A percentile compares a stretch with the other conserved stretches of the same genome.
Evolutionary conservation across 2,113 vertebrate species (phyloP).

Genomic region (Tretioscincus oriximinensis): DNA sequence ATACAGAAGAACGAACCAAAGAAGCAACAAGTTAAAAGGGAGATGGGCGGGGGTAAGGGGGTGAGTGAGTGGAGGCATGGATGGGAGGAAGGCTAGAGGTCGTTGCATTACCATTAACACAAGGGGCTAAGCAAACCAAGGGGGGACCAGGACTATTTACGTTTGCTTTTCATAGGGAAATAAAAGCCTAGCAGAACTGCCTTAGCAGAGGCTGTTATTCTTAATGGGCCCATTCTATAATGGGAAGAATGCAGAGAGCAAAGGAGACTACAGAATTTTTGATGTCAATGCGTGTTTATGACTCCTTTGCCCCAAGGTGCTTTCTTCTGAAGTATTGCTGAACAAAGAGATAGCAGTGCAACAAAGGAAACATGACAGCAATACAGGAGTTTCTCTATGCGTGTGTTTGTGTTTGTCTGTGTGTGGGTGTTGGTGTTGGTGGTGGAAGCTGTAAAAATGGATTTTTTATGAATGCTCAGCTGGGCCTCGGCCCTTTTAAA

Average conservation of each 20-base stretch:
- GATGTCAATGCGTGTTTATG: constrained; percentile 40
- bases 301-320: constrained; percentile 24
- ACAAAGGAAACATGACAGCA: constrained; percentile 45
- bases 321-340: constrained; percentile 30
- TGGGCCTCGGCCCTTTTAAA: constrained; percentile 62
- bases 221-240: neutral
- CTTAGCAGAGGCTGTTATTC: neutral
- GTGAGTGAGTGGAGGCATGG: too few relatives aligned
- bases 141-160: too few relatives aligned
- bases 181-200: neutral
- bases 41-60: too few relatives aligned
- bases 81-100: too few relatives aligned
- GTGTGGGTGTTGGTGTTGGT: neutral
- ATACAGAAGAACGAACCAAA: too few relatives aligned
- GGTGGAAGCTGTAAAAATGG: constrained; percentile 41
- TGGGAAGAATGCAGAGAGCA: neutral
- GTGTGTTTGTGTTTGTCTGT: too few relatives aligned
- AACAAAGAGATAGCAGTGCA: constrained; percentile 60
- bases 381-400: neutral
- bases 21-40: too few relatives aligned
- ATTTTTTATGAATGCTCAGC: constrained; percentile 58
- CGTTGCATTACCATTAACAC: too few relatives aligned
- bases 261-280: constrained; percentile 25
- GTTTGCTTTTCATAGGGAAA: too few relatives aligned
- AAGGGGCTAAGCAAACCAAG: neutral